Conservation (phyloP, 2,113 vertebrate genomes). For the Platichthys stellatus region DNA sequence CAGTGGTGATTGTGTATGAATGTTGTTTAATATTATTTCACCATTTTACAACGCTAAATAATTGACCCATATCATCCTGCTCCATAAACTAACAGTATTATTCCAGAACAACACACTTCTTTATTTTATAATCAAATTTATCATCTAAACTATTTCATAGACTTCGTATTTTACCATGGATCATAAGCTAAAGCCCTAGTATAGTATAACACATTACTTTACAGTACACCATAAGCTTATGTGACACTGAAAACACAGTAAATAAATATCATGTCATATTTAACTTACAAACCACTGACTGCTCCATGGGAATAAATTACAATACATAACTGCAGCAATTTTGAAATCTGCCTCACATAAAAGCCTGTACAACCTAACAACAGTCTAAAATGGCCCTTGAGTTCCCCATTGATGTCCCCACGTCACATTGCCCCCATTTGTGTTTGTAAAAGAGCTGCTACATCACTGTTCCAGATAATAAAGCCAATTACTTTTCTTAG, state of each 20-base stretch:
- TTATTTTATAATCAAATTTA: neutral
- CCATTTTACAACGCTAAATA: constrained; percentile 14
- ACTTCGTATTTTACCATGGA: constrained; percentile 6
- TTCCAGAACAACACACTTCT: constrained; percentile 12
- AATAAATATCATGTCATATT: constrained; percentile 3
- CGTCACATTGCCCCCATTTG: constrained; percentile 44
- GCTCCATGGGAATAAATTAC: neutral
- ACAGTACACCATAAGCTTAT: constrained; percentile 16
- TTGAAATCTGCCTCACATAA: neutral
- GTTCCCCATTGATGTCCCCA: constrained; percentile 31
- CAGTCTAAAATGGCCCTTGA: constrained; percentile 40
- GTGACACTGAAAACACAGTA: neutral
- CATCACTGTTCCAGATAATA: constrained; percentile 56
- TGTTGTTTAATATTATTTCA: constrained; percentile 37
- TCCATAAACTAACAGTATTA: constrained; percentile 49
- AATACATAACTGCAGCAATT: constrained; percentile 1
- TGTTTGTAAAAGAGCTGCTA: constrained; percentile 40
- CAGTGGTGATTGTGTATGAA: constrained; percentile 48
- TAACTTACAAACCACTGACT: neutral
- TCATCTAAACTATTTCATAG: neutral
- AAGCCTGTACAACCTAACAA: constrained; percentile 24
- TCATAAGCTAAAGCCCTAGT: constrained; percentile 17
- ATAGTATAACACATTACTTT: neutral
- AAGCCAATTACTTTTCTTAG: constrained; percentile 62
- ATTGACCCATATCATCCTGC: neutral